Conservation (phyloP, 2,888 invertebrate genomes). For the Heliconius ethilla region DNA sequence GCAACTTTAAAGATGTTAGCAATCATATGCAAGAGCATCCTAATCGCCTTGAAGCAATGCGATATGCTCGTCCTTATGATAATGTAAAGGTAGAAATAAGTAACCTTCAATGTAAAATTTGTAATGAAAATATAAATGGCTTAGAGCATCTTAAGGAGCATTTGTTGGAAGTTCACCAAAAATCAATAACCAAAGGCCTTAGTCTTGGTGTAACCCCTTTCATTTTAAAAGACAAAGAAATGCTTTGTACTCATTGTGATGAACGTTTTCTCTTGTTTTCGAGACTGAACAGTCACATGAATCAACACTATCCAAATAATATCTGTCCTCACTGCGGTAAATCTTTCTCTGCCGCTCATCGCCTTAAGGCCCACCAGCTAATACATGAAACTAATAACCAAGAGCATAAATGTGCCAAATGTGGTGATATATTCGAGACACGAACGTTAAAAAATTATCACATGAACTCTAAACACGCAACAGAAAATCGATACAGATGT, state of each 20-base stretch:
- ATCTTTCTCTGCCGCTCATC: constrained; percentile 60
- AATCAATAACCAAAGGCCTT: constrained; percentile 55
- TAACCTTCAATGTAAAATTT: constrained; percentile 64
- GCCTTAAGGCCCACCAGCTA: constrained; percentile 64
- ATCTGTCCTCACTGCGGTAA: constrained; percentile 74
- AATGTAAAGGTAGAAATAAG: constrained; percentile 69
- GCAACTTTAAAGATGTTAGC: constrained; percentile 62
- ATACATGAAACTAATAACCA: constrained; percentile 55
- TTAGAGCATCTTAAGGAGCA: constrained; percentile 63
- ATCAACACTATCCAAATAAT: constrained; percentile 68
- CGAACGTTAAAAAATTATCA: constrained; percentile 60
- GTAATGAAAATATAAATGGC: constrained; percentile 52
- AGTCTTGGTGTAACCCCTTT: constrained; percentile 68
- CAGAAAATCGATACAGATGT: constrained; percentile 57
- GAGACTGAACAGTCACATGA: constrained; percentile 69
- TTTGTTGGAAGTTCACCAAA: constrained; percentile 59
- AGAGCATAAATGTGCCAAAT: constrained; percentile 61
- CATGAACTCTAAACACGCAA: constrained; percentile 56
- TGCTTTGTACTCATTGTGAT: constrained; percentile 61
- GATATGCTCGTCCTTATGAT: constrained; percentile 53
- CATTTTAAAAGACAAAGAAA: constrained; percentile 56
- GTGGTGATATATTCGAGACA: constrained; percentile 59
- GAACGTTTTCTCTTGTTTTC: constrained; percentile 63
- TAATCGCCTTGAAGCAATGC: constrained; percentile 60
- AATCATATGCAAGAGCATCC: constrained; percentile 60